Conservation (phyloP, 64 coral and sea anemone genomes). For the Montipora cactus region DNA sequence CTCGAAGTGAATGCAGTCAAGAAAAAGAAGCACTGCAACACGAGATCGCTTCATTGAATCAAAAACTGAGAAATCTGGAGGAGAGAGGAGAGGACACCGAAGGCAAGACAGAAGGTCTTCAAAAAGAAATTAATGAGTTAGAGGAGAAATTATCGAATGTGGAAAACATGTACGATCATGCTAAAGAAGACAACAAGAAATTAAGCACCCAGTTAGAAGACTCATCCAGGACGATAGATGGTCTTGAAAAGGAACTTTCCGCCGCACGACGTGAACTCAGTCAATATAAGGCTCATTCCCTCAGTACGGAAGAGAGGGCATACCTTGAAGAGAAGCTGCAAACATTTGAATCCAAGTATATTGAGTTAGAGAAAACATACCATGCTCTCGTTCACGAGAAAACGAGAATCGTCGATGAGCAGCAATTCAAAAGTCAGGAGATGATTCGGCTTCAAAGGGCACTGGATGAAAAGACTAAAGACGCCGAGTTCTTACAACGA, state of each 20-base stretch:
- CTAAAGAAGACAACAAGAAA: slow-evolving; percentile 67
- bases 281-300: slow-evolving; percentile 27
- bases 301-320: background rate
- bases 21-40: slow-evolving; percentile 75
- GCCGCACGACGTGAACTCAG: slow-evolving; percentile 27
- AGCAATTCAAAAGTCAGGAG: slow-evolving; percentile 18
- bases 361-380: slow-evolving; percentile 10
- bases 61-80: slow-evolving; percentile 40
- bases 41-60: slow-evolving; percentile 43
- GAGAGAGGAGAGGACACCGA: slow-evolving; percentile 20
- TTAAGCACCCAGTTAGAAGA: slow-evolving; percentile 31
- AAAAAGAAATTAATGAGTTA: slow-evolving; percentile 61
- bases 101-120: slow-evolving; percentile 45
- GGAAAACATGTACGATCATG: slow-evolving; percentile 55
- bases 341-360: slow-evolving; percentile 8
- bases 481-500: slow-evolving; percentile 31
- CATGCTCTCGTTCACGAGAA: slow-evolving; percentile 25
- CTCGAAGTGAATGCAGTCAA: background rate
- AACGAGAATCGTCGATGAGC: slow-evolving; percentile 5
- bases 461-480: slow-evolving; percentile 52
- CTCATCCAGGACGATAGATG: slow-evolving; percentile 35
- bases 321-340: slow-evolving; percentile 8
- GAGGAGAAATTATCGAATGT: slow-evolving; percentile 50
- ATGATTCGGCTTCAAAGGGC: background rate
- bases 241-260: slow-evolving; percentile 48